phyloP scores from a whole-genome alignment of 2,888 invertebrate genomes.

The Chironomus riparius region DNA sequence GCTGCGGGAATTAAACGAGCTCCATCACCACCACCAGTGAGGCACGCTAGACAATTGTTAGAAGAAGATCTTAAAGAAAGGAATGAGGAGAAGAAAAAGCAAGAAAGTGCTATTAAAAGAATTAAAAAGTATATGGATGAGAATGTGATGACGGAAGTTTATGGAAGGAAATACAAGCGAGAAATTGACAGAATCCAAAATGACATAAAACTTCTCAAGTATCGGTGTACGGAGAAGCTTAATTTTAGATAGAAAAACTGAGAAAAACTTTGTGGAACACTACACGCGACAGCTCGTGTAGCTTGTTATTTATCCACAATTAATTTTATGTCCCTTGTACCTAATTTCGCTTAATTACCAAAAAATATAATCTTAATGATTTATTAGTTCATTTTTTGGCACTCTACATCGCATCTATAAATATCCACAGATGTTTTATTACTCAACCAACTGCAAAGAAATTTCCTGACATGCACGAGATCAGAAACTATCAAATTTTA shows the following conservation, averaged over 20 bases:
- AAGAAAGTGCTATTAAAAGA: not conserved
- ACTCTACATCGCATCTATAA: too few species aligned
- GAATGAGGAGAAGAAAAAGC: not conserved
- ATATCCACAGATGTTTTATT: not conserved
- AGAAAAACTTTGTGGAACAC: not conserved
- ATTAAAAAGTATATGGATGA: not conserved
- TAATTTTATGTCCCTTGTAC: not conserved
- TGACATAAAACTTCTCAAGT: not conserved
- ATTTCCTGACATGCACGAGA: not conserved
- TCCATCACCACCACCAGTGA: not conserved
- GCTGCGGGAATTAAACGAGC: not conserved
- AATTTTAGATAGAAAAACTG: not conserved
- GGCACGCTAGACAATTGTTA: not conserved
- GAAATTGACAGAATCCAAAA: conserved; percentile 3
- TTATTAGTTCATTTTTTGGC: not conserved
- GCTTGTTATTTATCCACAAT: not conserved
- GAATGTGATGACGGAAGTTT: not conserved
- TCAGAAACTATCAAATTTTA: not conserved
- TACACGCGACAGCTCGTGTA: not conserved
- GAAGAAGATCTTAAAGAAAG: not conserved
- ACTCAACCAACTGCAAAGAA: not conserved
- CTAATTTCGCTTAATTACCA: not conserved
- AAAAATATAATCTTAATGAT: not conserved
- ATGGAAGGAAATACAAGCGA: not conserved
- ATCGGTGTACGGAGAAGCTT: conserved; percentile 16